Base-by-base conservation (phyloP, 2,113 vertebrate genomes). In the Tachuris rubrigastra region DNA sequence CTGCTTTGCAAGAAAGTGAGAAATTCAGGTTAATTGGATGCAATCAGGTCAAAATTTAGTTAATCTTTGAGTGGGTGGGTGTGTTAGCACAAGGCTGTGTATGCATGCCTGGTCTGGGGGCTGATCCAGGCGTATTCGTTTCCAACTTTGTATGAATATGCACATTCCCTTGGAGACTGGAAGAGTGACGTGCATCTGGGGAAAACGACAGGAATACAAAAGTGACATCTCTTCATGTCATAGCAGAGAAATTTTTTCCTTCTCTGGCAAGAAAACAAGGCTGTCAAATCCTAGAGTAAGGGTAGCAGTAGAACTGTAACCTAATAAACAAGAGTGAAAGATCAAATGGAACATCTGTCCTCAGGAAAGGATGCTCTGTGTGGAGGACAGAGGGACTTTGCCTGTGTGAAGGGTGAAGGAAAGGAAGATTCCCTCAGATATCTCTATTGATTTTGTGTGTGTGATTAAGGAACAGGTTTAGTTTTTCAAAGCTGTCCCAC, bases 11-110 rank as follows among this genome's bases (percentile, higher is more conserved):
- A 93, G 76, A 96, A 96, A 92, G 94, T 97, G 87, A 95, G 94
- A 97, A 97, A 98, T 97, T 97, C 96, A 97, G 97, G 97, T 97
- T 97, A 98, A 98, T 98, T 98, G 90, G 95, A 97, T 98, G 97
- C 87, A 97, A 96, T 81, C 89, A 93, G 95, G 96, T 94, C 96
- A 97, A 96, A 97, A 96, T 97, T 94, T 84, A 96, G 96, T 96
- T 96, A 97, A 94, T 96, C 93, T 97, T 95, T 96, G 85, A 93
- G 94, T 93, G 91, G 94, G 95, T 96, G 94, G 81, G 85, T 95
- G 94, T 91, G 90, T 96, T 95, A 92, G 87, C 85, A 69, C 93
- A 87, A 95, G 67, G 73, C 77, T 93, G 68, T 90, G 81, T 87
- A 44, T 96, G 85, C 63, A 44, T 85, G 89, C 92, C 90, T 35